Evolutionary conservation across 2,797 vertebrate genomes (phyloP), one percentile per base, ranked within the genome.

Genomic region (Nannoperca australis): DNA sequence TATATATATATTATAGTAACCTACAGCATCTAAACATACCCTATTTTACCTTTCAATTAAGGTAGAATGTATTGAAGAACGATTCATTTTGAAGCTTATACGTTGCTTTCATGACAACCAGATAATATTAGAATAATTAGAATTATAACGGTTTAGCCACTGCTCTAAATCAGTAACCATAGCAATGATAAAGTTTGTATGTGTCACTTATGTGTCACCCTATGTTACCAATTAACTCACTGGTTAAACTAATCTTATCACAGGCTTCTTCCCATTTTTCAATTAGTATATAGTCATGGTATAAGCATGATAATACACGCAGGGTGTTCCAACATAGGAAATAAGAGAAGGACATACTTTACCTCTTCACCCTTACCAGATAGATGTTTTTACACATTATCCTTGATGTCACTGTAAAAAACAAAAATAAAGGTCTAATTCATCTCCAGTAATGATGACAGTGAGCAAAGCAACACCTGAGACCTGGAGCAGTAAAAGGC

Each of bases 391-490:
- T 45, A 59, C 62, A 71, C 49, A 34, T 38, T n/a, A 49, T 69
- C 67, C 40, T 64, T 60, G 61, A 83, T 42, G 7, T 54, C 40
- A 47, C 32, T 53, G 58, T 70, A 24, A 70, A 82, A 81, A 66
- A 66, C 36, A 72, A 45, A 85, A 85, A 86, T 86, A 85, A 89
- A 73, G 64, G 36, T 83, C 68, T 72, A 62, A 81, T 89, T 92
- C 75, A 86, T 86, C 79, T 55, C 55, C 27, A 22, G 76, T 79
- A 81, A 86, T 83, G 64, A 71, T 81, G 58, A 83, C 76, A 78
- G 76, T 81, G 72, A 90, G 85, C 65, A 63, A 85, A 76, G 83
- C 70, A 81, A 81, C 90, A 94, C 90, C 91, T 92, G 89, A 91
- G 90, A 91, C 89, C 74, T 24, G 54, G 38, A 79, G 74, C 78